Evolutionary conservation across 2,888 invertebrate genomes (phyloP), one percentile per base, ranked within the genome.

Genomic region (Hartigia nigra): DNA sequence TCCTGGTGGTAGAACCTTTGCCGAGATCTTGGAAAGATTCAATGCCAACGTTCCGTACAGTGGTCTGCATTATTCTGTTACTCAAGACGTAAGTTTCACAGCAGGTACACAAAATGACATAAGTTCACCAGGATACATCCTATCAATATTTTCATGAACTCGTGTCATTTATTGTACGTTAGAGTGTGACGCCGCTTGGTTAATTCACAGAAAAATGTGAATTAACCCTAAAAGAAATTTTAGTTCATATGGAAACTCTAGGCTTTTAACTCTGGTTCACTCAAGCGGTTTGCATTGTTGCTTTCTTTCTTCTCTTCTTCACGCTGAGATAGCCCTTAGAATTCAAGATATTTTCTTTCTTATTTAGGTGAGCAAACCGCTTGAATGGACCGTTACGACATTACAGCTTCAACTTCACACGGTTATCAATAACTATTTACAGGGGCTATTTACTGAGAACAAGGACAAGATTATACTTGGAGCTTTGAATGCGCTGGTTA

Each of bases 31-130:
- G 34, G 96, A 97, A 85, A 93, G 99, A 81, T 99, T 99, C 92
- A 99, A 99, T 93, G 97, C 98, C 76, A 99, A 99, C 92, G 95
- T 99, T 87, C 98, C 99, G 4, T 99, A 99, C 93, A 98, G 98
- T 92, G 99, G 99, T 32, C 95, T 99, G 76, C 95, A 98, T 83
- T 98, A 99, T 92, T 98, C 99, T 85, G 96, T 98, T 83, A 97
- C 98, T 35, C 98, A 98, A 93, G 99, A 99, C 92, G 98, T 98
- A 94, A 95, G 96, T 72, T 55, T 55, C 9, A 55, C 9, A 55
- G 9, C 55, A 55, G 23, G 55, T 55, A 55, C 9, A 55, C 5
- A 23, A 23, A 23, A 23, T 55, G 55, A 55, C 55, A 55, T 9
- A 23, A 55, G 55, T 55, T 55, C 55, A 55, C 2, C 55, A 55